Conservation (phyloP, 2,113 vertebrate species). For the Furnarius figulus region DNA sequence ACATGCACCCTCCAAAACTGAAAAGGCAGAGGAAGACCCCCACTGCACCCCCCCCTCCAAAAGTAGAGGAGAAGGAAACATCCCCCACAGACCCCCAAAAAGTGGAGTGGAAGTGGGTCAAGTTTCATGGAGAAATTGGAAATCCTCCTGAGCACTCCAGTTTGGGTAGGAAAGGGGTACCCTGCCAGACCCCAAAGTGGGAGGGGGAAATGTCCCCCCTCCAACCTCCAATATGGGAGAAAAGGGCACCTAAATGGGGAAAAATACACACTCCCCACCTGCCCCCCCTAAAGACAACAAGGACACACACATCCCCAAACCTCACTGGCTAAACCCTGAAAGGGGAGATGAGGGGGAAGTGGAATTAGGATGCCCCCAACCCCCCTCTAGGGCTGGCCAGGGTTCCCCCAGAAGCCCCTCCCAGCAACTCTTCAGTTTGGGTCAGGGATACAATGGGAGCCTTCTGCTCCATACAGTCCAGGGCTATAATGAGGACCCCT, state of each 20-base stretch:
- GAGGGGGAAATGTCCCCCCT: neutral
- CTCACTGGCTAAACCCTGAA: neutral
- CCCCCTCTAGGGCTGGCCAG: neutral
- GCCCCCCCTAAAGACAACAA: neutral
- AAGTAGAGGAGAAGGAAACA: neutral
- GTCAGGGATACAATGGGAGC: neutral
- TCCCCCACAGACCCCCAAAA: neutral
- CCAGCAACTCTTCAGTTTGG: neutral
- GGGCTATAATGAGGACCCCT: neutral
- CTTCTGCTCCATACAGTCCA: neutral
- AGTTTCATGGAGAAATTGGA: fast-evolving
- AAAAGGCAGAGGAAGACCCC: neutral
- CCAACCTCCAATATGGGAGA: neutral
- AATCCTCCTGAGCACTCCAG: neutral
- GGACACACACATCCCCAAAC: neutral
- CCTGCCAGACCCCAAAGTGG: neutral
- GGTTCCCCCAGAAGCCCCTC: too few species aligned
- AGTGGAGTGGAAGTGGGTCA: neutral
- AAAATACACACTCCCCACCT: fast-evolving
- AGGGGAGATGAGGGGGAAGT: fast-evolving
- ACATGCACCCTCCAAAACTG: neutral
- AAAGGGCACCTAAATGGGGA: too few species aligned
- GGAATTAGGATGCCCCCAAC: neutral
- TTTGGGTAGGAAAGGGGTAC: neutral
- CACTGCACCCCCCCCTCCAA: neutral